Conservation (phyloP, 2,797 vertebrate genomes). For the Centroberyx gerrardi region DNA sequence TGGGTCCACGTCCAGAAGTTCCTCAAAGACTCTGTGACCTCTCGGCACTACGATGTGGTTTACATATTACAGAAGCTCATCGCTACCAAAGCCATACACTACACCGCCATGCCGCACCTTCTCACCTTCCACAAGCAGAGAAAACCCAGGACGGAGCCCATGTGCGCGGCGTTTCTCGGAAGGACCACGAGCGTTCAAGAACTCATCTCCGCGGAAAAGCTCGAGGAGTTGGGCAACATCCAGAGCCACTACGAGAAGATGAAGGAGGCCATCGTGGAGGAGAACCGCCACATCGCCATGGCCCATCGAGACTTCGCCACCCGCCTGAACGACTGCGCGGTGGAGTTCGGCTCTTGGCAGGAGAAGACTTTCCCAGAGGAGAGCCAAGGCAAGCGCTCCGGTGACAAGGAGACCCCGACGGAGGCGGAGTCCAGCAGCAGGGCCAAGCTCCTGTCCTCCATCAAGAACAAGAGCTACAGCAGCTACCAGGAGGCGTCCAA, state of each 20-base stretch:
- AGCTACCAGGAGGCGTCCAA: conserved; percentile 27
- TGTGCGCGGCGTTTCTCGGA: conserved; percentile 55
- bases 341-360: conserved; percentile 71
- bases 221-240: conserved; percentile 71
- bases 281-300: conserved; percentile 33
- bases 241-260: conserved; percentile 67
- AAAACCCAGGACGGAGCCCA: conserved; percentile 13
- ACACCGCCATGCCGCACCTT: conserved; percentile 70
- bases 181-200: conserved; percentile 40
- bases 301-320: conserved; percentile 29
- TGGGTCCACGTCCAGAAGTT: conserved; percentile 63
- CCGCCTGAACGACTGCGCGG: conserved; percentile 33
- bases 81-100: conserved; percentile 57
- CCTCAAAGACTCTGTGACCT: conserved; percentile 43
- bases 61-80: conserved; percentile 69
- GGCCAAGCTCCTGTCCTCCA: conserved; percentile 67
- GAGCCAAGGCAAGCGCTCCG: background rate
- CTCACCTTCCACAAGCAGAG: conserved; percentile 69
- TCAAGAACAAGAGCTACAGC: conserved; percentile 76
- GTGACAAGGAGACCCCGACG: background rate
- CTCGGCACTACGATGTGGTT: conserved; percentile 64
- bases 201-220: conserved; percentile 42
- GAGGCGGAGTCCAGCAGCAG: conserved; percentile 43
- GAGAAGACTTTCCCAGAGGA: conserved; percentile 46
- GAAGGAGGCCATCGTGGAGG: conserved; percentile 44